Evolutionary conservation across 2,113 vertebrate genomes (phyloP), one percentile per base, ranked within the genome.

Genomic region (Toxotes jaculatrix): DNA sequence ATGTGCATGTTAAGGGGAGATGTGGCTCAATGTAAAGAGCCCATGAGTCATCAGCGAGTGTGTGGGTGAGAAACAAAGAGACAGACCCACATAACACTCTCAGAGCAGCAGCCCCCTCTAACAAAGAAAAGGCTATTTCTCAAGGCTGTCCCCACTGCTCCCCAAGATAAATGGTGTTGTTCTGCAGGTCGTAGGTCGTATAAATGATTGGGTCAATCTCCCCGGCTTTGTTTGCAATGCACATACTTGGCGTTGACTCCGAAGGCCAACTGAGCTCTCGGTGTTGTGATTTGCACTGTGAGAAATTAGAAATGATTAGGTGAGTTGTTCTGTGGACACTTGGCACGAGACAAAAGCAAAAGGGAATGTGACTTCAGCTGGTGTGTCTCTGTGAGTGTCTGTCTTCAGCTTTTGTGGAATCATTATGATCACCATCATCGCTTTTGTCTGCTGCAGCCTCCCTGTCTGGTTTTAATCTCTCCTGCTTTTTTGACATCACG

Each of bases 51-150:
- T 40, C 2, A 23, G 40, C 2, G 3, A 27, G 38, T 47, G 23
- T 8, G 59, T 53, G 23, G 8, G 59, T 31, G 51, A 65, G 60
- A 45, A 21, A 49, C 10, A 14, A 16, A 43, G 36, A 21, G 8
- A 27, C 7, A 53, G 43, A n/a, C 27, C 63, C 59, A 19, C 3
- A 11, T 11, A 10, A 17, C 31, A 45, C 49, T 71, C 16, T n/a
- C 9, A 47, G 49, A 27, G 40, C 27, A 36, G 61, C 17, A 40
- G 57, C 47, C 23, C 42, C 14, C 3, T 55, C 10, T 7, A 19
- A 47, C 4, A 34, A 78, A n/a, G n/a, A n/a, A 70, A 62, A 57
- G 61, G 5, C 5, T 3, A 68, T 74, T 82, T 74, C n/a, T 74
- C 72, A 60, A 40, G n/a, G 31, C 23, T 65, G 59, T 79, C 51